Base-by-base conservation (phyloP, 2,113 vertebrate genomes). In the Oryzias curvinotus region DNA sequence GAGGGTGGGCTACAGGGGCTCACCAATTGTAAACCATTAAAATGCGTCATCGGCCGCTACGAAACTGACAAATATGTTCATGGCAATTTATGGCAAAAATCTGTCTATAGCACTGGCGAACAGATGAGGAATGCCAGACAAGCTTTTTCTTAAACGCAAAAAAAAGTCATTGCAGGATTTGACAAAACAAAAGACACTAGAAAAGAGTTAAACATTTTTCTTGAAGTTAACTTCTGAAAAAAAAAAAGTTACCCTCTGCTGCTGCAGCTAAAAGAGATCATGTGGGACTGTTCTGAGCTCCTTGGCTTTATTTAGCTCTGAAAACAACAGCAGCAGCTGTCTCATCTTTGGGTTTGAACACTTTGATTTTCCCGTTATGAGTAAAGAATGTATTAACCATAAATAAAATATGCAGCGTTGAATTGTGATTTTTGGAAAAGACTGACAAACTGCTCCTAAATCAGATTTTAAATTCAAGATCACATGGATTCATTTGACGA, bases 21-120 rank as follows among this genome's bases (percentile, higher is more conserved):
- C 84, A 84, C 81, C 85, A 67, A 64, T 72, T 87, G 86, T 90
- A 88, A 89, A 91, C 86, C 75, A 83, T 83, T 85, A n/a, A 80
- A 85, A 89, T 83, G 88, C 75, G 73, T 82, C 46, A 71, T 75
- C 79, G 85, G 81, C 80, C 55, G 80, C 72, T 52, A 78, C 80
- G 75, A 78, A 83, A 77, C 56, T 55, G 69, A 65, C 63, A 47
- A 65, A 73, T 60, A 68, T 76, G 70, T 47, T 55, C 25, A 69
- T 73, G 75, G 72, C 54, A 21, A 68, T 77, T 56, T 69, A 80
- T 80, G 84, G 86, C 78, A 74, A 79, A 60, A 65, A 84, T 84
- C 84, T 81, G 84, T 79, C 78, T 10, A 15, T 77, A 65, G 78
- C 53, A 63, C 75, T 68, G 57, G 54, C 75, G 82, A 81, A 78